phyloP scores from a whole-genome alignment of 2,797 vertebrate species.

The Danio albolineatus region DNA sequence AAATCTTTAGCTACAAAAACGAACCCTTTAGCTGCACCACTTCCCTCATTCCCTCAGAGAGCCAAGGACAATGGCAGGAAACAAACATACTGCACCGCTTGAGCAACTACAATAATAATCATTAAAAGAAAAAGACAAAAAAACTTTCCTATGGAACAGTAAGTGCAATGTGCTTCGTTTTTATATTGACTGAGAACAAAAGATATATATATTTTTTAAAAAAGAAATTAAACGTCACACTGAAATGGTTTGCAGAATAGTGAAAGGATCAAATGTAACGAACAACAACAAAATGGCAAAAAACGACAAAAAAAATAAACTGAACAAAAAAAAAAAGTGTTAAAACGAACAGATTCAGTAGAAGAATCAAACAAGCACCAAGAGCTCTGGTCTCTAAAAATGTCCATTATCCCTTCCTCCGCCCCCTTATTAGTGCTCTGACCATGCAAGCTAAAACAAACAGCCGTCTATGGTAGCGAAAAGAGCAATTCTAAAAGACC shows the following conservation, averaged over 20 bases:
- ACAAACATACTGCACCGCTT: slow-evolving; percentile 82
- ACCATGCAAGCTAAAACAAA: slow-evolving; percentile 78
- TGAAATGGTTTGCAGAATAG: slow-evolving; percentile 84
- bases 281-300: slow-evolving; percentile 52
- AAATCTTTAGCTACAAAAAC: slow-evolving; percentile 59
- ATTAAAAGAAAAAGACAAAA: slow-evolving; percentile 80
- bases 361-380: slow-evolving; percentile 73
- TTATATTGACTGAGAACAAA: slow-evolving; percentile 90
- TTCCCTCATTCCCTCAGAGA: slow-evolving; percentile 74
- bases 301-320: too few relatives aligned
- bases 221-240: slow-evolving; percentile 87
- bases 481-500: slow-evolving; percentile 76
- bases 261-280: slow-evolving; percentile 78
- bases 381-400: slow-evolving; percentile 80
- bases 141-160: slow-evolving; percentile 89
- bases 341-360: slow-evolving; percentile 70
- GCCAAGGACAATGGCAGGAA: slow-evolving; percentile 81
- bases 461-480: slow-evolving; percentile 75
- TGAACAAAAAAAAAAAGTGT: slow-evolving; percentile 66
- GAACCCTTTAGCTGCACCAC: slow-evolving; percentile 65
- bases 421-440: slow-evolving; percentile 79
- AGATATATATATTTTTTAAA: slow-evolving; percentile 90
- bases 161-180: slow-evolving; percentile 90
- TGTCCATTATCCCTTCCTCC: slow-evolving; percentile 79
- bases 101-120: slow-evolving; percentile 83